phyloP scores from a whole-genome alignment of 1,140 invertebrate genomes.

The Cherax quadricarinatus region DNA sequence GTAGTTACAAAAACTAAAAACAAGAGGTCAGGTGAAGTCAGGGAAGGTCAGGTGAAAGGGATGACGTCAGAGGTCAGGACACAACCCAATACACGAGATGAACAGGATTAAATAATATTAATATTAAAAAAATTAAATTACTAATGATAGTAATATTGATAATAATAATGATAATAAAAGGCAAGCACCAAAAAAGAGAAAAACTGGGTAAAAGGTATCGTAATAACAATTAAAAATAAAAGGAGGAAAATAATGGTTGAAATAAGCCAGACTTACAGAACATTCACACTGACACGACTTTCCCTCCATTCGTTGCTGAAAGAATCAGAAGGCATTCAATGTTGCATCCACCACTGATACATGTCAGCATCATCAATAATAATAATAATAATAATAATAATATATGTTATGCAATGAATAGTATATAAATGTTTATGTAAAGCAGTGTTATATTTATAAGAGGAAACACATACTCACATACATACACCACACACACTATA shows the following conservation, averaged over 20 bases:
- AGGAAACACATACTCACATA: too few relatives aligned
- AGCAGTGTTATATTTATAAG: too few relatives aligned
- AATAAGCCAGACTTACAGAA: constrained; percentile 42
- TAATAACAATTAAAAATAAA: constrained; percentile 11
- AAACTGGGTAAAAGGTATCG: constrained; percentile 39
- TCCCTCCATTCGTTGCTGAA: constrained; percentile 35
- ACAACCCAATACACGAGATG: background rate
- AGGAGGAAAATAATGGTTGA: constrained; percentile 14
- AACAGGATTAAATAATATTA: background rate
- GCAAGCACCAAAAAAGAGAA: constrained; percentile 5
- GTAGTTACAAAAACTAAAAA: background rate
- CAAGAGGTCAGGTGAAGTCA: background rate
- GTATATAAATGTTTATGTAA: background rate
- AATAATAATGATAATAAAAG: background rate
- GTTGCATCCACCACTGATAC: too few relatives aligned
- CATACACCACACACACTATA: too few relatives aligned
- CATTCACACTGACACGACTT: constrained; percentile 39
- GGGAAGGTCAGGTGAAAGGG: background rate
- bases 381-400: background rate
- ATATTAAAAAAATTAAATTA: background rate
- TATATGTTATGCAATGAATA: background rate
- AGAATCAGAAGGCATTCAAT: constrained; percentile 46
- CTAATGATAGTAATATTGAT: too few relatives aligned
- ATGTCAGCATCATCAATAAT: background rate
- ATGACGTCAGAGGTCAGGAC: background rate